A percentile compares a stretch with the other conserved stretches of the same genome.
Evolutionary conservation across 2,797 vertebrate genomes (phyloP).

Genomic region (Phoxinus dragarum): DNA sequence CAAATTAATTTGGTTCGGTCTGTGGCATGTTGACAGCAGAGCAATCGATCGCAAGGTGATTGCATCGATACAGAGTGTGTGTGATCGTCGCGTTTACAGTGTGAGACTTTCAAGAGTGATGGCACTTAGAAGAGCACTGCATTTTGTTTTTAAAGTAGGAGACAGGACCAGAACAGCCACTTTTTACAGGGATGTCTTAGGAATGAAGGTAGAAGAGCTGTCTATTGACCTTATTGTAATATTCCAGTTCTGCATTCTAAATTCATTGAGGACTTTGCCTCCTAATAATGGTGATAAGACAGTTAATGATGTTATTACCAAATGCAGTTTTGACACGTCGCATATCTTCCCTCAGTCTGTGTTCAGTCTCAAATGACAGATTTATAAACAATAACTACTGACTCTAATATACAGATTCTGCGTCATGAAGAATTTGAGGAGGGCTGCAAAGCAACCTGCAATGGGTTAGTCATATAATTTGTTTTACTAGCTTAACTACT

Average conservation of each 20-base stretch:
- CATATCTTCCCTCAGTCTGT: background rate
- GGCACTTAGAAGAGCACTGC: constrained; percentile 82
- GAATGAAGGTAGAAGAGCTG: constrained; percentile 84
- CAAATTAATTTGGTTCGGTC: background rate
- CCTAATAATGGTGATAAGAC: constrained; percentile 21
- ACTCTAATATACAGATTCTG: constrained; percentile 73
- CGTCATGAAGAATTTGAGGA: constrained; percentile 97
- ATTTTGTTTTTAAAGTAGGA: constrained; percentile 95
- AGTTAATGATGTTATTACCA: background rate
- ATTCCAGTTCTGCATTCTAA: background rate
- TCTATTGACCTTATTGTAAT: background rate
- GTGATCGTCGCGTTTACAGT: background rate
- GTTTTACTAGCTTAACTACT: background rate
- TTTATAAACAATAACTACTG: background rate
- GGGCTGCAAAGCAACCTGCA: constrained; percentile 94
- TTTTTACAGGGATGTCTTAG: constrained; percentile 92
- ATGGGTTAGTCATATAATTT: constrained; percentile 81
- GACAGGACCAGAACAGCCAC: constrained; percentile 82
- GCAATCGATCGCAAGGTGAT: constrained; percentile 62
- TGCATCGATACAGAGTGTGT: constrained; percentile 48
- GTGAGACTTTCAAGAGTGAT: constrained; percentile 54
- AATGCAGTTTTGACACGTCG: background rate
- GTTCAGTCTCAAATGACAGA: background rate
- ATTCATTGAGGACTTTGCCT: background rate
- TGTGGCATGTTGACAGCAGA: constrained; percentile 60